Conservation (phyloP, 2,888 invertebrate species). For the Andrena dorsata region DNA sequence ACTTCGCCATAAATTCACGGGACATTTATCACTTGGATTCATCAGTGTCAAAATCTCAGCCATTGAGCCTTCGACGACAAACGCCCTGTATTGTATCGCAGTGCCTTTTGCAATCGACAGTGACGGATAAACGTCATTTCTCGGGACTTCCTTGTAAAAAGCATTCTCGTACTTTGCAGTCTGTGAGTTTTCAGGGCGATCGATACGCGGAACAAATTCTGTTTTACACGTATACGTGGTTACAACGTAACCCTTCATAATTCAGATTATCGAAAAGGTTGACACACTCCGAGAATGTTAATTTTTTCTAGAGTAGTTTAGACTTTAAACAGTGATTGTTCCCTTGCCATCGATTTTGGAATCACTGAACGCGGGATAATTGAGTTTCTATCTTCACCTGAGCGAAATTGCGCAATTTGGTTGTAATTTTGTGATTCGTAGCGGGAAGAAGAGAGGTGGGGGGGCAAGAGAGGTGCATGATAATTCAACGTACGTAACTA, state of each 20-base stretch:
- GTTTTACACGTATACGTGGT: too few species aligned
- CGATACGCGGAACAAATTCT: too few species aligned
- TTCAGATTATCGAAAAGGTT: too few species aligned
- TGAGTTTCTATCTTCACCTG: not conserved
- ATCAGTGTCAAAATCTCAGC: constrained; percentile 67
- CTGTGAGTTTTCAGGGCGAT: too few species aligned
- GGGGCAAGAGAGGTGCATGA: not conserved
- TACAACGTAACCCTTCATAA: too few species aligned
- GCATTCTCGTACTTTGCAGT: too few species aligned
- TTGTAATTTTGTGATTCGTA: constrained; percentile 7
- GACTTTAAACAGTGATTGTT: not conserved
- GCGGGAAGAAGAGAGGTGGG: not conserved
- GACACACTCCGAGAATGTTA: too few species aligned
- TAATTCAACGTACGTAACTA: constrained; percentile 8
- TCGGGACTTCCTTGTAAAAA: too few species aligned
- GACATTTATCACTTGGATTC: constrained; percentile 67
- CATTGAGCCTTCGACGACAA: constrained; percentile 47
- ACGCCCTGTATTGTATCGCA: not conserved
- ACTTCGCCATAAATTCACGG: constrained; percentile 57
- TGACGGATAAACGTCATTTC: too few species aligned
- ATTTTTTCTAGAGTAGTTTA: too few species aligned
- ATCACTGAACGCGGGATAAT: not conserved
- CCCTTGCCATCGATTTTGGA: not conserved
- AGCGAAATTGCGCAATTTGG: not conserved
- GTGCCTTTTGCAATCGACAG: too few species aligned